A percentile compares a stretch with the other conserved stretches of the same genome.
phyloP scores from a whole-genome alignment of 2,888 invertebrate species.

The Ophioninae sp. region DNA sequence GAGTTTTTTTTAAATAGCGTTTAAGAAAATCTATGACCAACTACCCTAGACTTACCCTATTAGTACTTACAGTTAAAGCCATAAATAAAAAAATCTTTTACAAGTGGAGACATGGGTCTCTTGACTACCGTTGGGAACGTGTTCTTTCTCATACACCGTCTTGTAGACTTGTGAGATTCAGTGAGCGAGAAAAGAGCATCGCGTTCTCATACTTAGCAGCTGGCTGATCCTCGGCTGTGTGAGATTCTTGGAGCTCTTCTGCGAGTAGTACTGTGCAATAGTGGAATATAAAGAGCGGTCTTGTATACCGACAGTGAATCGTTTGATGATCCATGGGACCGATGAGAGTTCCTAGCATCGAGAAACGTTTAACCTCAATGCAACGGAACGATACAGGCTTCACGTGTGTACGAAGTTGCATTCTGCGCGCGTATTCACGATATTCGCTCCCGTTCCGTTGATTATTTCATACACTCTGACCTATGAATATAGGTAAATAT shows the following conservation, averaged over 20 bases:
- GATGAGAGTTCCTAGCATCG: constrained; percentile 17
- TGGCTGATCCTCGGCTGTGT: constrained; percentile 19
- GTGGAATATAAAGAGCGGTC: constrained; percentile 13
- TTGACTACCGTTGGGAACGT: background rate
- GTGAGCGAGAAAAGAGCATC: constrained; percentile 52
- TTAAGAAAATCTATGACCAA: too few relatives aligned
- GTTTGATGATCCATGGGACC: constrained; percentile 37
- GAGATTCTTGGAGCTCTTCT: constrained; percentile 33
- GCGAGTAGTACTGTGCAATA: constrained; percentile 13
- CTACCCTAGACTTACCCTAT: too few relatives aligned
- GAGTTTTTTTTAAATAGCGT: too few relatives aligned
- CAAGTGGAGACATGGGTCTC: constrained; percentile 9
- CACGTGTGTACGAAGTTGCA: constrained; percentile 11
- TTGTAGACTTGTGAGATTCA: constrained; percentile 30
- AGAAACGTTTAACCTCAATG: constrained; percentile 27
- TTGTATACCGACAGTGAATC: constrained; percentile 7
- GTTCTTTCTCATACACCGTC: constrained; percentile 24
- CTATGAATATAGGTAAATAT: constrained; percentile 9
- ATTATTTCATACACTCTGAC: constrained; percentile 2
- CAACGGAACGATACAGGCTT: background rate
- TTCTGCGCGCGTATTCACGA: background rate
- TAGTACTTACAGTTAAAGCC: too few relatives aligned
- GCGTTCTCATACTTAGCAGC: constrained; percentile 54
- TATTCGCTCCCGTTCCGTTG: constrained; percentile 24
- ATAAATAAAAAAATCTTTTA: background rate